Evolutionary conservation across 2,888 invertebrate species (phyloP).

Genomic region (Blera fallax): DNA sequence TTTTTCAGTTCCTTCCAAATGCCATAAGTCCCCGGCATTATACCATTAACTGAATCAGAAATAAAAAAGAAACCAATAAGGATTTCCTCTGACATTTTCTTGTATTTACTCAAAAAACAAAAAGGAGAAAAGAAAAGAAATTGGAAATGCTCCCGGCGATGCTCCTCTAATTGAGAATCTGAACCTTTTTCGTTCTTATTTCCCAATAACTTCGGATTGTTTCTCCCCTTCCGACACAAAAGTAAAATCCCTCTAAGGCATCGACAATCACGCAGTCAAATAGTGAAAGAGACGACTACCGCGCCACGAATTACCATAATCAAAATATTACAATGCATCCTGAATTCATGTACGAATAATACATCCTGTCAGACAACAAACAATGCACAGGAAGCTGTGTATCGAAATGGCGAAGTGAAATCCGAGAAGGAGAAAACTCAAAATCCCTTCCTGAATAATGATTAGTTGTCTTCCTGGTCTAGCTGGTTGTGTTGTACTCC

Average conservation of each 20-base stretch:
- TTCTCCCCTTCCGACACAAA: constrained; percentile 6
- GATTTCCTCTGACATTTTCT: constrained; percentile 23
- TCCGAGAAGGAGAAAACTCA: constrained; percentile 10
- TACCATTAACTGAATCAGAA: no score
- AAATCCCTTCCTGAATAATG: constrained; percentile 57
- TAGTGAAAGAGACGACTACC: neutral
- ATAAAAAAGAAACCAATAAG: constrained; percentile 11
- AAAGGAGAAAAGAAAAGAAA: constrained; percentile 1
- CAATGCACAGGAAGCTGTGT: constrained; percentile 58
- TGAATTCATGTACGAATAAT: constrained; percentile 53
- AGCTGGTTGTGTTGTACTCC: neutral
- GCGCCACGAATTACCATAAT: constrained; percentile 60
- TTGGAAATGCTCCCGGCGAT: constrained; percentile 34
- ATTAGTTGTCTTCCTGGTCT: constrained; percentile 39
- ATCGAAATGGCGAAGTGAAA: neutral
- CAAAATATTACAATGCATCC: constrained; percentile 66
- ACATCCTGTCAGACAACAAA: constrained; percentile 47
- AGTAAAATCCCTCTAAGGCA: neutral
- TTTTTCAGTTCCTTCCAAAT: no score
- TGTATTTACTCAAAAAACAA: neutral
- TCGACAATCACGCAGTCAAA: neutral
- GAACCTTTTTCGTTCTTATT: constrained; percentile 34
- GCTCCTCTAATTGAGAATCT: constrained; percentile 34
- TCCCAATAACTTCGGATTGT: constrained; percentile 42
- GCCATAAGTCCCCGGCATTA: no score